Percentiles rank a stretch among this genome's conserved stretches.
phyloP scores from a whole-genome alignment of 2,113 vertebrate genomes.

The Hiodon tergisus region DNA sequence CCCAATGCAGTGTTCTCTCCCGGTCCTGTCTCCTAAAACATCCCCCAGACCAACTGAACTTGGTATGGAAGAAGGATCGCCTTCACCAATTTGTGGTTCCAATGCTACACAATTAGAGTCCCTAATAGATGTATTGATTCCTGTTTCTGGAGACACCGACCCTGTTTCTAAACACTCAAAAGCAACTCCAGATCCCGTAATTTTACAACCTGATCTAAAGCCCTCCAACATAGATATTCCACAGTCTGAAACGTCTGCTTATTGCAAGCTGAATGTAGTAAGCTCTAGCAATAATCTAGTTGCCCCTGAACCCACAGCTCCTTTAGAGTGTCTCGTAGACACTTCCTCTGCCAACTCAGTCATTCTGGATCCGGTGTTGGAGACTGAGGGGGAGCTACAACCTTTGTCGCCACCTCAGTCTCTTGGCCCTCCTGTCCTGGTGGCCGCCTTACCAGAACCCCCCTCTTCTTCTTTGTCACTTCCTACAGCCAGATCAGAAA shows the following conservation, averaged over 20 bases:
- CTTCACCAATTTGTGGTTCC: constrained; percentile 19
- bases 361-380: constrained; percentile 33
- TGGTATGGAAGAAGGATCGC: constrained; percentile 30
- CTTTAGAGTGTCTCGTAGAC: constrained; percentile 14
- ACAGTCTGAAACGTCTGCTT: constrained; percentile 26
- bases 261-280: not conserved
- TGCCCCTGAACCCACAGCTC: constrained; percentile 17
- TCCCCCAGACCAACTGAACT: constrained; percentile 67
- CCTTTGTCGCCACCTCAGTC: constrained; percentile 24
- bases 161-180: constrained; percentile 30
- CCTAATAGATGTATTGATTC: constrained; percentile 31
- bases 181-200: constrained; percentile 16
- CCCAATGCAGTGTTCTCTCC: constrained; percentile 68
- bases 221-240: constrained; percentile 19
- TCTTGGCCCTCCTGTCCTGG: constrained; percentile 34
- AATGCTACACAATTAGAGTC: constrained; percentile 36
- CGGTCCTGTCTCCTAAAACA: constrained; percentile 82
- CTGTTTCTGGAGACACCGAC: constrained; percentile 38
- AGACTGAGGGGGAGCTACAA: constrained; percentile 29
- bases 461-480: constrained; percentile 51
- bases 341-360: constrained; percentile 33
- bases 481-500: constrained; percentile 19
- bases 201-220: constrained; percentile 12
- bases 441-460: constrained; percentile 37
- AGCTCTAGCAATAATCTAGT: not conserved